These are phyloP conservation scores for Passerina amoena DNA, from an alignment of 2,113 vertebrate genomes.

Conservation along the genomic window DNA sequence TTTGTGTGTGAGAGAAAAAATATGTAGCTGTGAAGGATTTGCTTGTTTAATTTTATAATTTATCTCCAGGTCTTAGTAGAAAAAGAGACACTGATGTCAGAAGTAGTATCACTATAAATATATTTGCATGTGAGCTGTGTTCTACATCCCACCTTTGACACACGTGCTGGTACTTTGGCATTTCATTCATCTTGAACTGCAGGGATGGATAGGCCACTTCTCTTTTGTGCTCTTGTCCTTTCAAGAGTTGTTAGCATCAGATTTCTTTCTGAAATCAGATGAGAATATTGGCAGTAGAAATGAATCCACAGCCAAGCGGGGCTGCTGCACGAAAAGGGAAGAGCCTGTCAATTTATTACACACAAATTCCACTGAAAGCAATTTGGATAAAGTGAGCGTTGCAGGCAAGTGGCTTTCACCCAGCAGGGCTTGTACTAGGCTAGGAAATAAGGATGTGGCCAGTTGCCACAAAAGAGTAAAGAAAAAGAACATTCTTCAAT, in stretches of 20 bases:
- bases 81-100: background rate
- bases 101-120: background rate
- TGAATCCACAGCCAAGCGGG: background rate
- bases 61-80: background rate
- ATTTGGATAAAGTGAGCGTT: background rate
- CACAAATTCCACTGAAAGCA: background rate
- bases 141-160: background rate
- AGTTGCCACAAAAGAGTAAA: background rate
- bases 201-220: background rate
- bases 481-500: background rate
- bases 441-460: background rate
- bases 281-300: background rate
- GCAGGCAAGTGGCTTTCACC: background rate
- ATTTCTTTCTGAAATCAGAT: background rate
- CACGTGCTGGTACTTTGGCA: background rate
- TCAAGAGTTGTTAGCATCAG: background rate
- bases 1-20: background rate
- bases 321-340: background rate
- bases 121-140: background rate
- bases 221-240: background rate
- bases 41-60: background rate
- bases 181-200: background rate
- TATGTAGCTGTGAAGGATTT: background rate
- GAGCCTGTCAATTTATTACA: background rate
- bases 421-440: background rate